Conservation (phyloP, 2,888 invertebrate species). For the Amblyjoppa fuscipennis region DNA sequence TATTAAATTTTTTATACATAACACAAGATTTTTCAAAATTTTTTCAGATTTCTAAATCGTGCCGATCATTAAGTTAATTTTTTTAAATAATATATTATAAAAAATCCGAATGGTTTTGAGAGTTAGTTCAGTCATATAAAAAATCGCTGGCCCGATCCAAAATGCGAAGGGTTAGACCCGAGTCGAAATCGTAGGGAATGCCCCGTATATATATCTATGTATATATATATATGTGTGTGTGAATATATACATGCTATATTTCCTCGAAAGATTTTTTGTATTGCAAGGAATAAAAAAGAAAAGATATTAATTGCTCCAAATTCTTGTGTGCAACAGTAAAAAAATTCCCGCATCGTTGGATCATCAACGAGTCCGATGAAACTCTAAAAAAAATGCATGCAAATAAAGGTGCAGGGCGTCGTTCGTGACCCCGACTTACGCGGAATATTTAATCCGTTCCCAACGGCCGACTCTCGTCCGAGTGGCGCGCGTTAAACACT, state of each 20-base stretch:
- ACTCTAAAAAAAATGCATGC: constrained; percentile 34
- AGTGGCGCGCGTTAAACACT: neutral
- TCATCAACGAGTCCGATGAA: neutral
- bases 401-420: constrained; percentile 26
- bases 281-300: constrained; percentile 44
- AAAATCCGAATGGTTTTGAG: too few relatives aligned
- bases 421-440: constrained; percentile 40
- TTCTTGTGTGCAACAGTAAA: neutral
- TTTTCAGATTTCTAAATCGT: too few relatives aligned
- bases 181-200: too few relatives aligned
- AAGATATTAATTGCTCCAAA: neutral
- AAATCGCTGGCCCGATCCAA: too few relatives aligned
- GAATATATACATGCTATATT: constrained; percentile 36
- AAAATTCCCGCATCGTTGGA: neutral
- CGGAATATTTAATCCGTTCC: constrained; percentile 33
- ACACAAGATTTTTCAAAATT: too few relatives aligned
- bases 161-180: too few relatives aligned
- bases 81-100: too few relatives aligned
- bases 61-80: too few relatives aligned
- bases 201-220: neutral
- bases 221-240: neutral
- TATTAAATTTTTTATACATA: too few relatives aligned
- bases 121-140: too few relatives aligned
- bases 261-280: constrained; percentile 55
- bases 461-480: neutral